Percentiles rank a stretch among this genome's conserved stretches.
Evolutionary conservation across 2,888 invertebrate genomes (phyloP).

Genomic region (Parnassius glacialis): DNA sequence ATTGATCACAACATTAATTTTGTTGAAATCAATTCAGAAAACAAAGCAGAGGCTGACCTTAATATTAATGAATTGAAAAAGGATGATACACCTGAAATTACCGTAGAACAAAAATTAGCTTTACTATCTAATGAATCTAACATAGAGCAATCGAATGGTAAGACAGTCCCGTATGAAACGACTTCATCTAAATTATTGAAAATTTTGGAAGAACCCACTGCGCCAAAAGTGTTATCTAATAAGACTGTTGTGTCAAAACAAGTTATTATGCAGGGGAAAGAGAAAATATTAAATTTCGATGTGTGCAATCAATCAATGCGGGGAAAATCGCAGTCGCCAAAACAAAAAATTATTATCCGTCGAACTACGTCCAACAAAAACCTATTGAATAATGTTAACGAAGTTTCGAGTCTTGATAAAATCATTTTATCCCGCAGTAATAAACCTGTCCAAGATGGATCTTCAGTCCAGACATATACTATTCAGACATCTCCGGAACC

Average conservation of each 20-base stretch:
- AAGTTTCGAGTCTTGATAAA: slow-evolving; percentile 63
- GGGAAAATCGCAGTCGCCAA: slow-evolving; percentile 54
- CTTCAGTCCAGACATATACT: slow-evolving; percentile 68
- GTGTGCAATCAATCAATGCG: slow-evolving; percentile 61
- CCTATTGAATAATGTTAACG: slow-evolving; percentile 57
- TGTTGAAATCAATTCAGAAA: slow-evolving; percentile 44
- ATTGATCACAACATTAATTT: slow-evolving; percentile 63
- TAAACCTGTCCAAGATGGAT: slow-evolving; percentile 54
- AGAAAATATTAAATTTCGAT: slow-evolving; percentile 73
- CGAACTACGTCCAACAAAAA: slow-evolving; percentile 59
- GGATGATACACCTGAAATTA: slow-evolving; percentile 25
- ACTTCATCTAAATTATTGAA: slow-evolving; percentile 79
- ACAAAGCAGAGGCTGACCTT: slow-evolving; percentile 38
- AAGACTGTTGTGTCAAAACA: slow-evolving; percentile 56
- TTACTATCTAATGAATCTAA: slow-evolving; percentile 47
- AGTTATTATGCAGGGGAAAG: slow-evolving; percentile 57
- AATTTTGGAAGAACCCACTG: slow-evolving; percentile 76
- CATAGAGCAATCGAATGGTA: slow-evolving; percentile 43
- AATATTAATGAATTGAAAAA: slow-evolving; percentile 24
- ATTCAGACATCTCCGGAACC: slow-evolving; percentile 63
- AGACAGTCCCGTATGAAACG: slow-evolving; percentile 55
- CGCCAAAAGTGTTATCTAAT: slow-evolving; percentile 48
- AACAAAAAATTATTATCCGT: slow-evolving; percentile 73
- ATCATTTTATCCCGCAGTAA: slow-evolving; percentile 64
- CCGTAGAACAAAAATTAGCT: slow-evolving; percentile 51